phyloP scores from a whole-genome alignment of 1,140 invertebrate genomes.

The Chelonus insularis region DNA sequence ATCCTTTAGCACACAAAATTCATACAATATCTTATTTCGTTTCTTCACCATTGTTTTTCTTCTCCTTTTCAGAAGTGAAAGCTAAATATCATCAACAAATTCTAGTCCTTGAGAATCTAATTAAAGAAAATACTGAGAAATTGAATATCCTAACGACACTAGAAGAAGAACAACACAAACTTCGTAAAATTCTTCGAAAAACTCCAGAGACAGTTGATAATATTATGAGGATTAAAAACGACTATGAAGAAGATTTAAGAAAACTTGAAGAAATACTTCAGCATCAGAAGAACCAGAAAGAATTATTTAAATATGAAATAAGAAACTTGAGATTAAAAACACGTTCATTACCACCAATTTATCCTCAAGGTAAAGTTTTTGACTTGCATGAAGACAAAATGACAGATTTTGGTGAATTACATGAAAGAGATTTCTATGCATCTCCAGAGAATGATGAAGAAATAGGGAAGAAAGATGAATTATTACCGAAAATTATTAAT shows the following conservation, averaged over 20 bases:
- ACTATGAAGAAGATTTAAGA: slow-evolving; percentile 37
- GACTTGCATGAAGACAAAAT: slow-evolving; percentile 16
- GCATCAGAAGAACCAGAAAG: slow-evolving; percentile 41
- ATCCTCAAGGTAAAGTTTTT: neutral
- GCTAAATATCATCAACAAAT: slow-evolving; percentile 45
- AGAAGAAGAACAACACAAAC: slow-evolving; percentile 61
- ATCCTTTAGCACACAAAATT: too few species aligned
- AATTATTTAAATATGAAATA: slow-evolving; percentile 42
- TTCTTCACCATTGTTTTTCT: too few species aligned
- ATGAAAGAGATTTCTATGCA: too few species aligned
- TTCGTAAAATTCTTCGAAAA: slow-evolving; percentile 51
- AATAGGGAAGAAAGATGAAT: too few species aligned
- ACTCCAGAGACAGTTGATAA: slow-evolving; percentile 35
- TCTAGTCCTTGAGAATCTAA: slow-evolving; percentile 52
- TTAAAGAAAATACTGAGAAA: slow-evolving; percentile 63
- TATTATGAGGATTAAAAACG: slow-evolving; percentile 34
- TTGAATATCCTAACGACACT: slow-evolving; percentile 63
- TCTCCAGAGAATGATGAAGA: too few species aligned
- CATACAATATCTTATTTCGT: too few species aligned
- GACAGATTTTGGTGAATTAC: too few species aligned
- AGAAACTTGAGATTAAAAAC: slow-evolving; percentile 41
- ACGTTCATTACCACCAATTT: slow-evolving; percentile 32
- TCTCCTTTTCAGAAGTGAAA: slow-evolving; percentile 41
- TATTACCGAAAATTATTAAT: too few species aligned
- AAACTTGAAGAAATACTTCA: slow-evolving; percentile 39